These are phyloP conservation scores for Phalacrocorax carbo DNA, from an alignment of 2,113 vertebrate species.

Conservation along the genomic window DNA sequence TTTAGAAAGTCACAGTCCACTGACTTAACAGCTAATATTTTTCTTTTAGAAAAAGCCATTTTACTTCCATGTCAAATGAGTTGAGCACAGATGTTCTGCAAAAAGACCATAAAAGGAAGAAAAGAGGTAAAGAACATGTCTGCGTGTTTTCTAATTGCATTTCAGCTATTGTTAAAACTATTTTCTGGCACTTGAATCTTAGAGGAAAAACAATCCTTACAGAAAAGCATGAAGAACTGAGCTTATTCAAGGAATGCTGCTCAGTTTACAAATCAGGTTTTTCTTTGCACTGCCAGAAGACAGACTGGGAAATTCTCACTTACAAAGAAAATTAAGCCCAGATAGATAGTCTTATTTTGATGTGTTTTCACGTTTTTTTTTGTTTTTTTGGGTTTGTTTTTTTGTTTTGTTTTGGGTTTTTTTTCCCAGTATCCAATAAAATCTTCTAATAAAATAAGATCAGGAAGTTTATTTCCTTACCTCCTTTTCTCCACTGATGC, in stretches of 20 bases:
- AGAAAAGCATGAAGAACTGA: not conserved
- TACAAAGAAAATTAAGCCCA: not conserved
- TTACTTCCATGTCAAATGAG: not conserved
- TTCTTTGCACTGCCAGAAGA: not conserved
- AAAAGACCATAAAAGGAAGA: slow-evolving; percentile 32
- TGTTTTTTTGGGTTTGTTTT: no score
- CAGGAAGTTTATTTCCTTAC: not conserved
- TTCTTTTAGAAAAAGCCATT: not conserved
- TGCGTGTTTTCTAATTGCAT: slow-evolving; percentile 1
- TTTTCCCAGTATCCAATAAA: not conserved
- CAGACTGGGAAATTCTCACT: not conserved
- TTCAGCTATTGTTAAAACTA: slow-evolving; percentile 27
- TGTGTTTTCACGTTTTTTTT: not conserved
- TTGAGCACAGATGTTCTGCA: not conserved
- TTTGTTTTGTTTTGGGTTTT: not conserved
- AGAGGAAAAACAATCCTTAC: not conserved
- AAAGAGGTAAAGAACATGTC: not conserved
- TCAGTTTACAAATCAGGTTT: not conserved
- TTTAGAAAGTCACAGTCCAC: not conserved
- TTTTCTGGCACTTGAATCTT: not conserved
- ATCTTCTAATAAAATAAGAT: not conserved
- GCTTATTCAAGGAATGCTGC: not conserved
- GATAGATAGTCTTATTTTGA: not conserved
- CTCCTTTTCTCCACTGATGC: not conserved
- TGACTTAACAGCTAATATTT: not conserved